Evolutionary conservation across 2,888 invertebrate species (phyloP), one percentile per base, ranked within the genome.

Genomic region (Sclerodermus sp.): DNA sequence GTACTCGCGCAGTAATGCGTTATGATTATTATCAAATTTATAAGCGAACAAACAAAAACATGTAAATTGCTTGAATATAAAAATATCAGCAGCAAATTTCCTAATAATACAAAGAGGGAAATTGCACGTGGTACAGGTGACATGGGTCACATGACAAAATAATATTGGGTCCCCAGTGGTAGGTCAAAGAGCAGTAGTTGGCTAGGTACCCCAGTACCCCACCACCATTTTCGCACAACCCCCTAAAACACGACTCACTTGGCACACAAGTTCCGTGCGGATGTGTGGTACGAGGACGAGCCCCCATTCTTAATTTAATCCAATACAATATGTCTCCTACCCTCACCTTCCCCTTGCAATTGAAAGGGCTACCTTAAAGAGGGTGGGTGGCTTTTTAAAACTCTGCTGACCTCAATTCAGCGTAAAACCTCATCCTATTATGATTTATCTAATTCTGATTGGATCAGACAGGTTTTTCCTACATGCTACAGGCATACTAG

Each of bases 351-450:
- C 57, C 53, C 64, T 58, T 57, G 53, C 57, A 40, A 17, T 17
- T 23, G 50, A 36, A 51, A 64, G 57, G 69, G 67, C 64, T 60
- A 63, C 58, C 48, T 59, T 70, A 65, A 72, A 71, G 60, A 66
- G 71, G 67, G 70, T 67, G 65, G 67, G 68, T 75, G 70, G 71
- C 72, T 76, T 76, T 76, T 76, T 76, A 74, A 76, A 74, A 71
- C 70, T 70, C 64, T 67, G 60, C 67, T 64, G 64, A 70, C 65
- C 68, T 70, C 69, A 68, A 76, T 75, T 73, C 71, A 68, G 68
- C 73, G 63, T 76, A 67, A 74, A 74, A 76, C 73, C 71, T 76
- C 71, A 77, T 77, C 73, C 72, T 66, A 74, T 77, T 76, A 74
- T 72, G 71, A 71, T 73, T 57, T 62, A 72, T 68, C 64, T 70